phyloP scores from a whole-genome alignment of 2,888 invertebrate species.

The Apotomis turbidana region DNA sequence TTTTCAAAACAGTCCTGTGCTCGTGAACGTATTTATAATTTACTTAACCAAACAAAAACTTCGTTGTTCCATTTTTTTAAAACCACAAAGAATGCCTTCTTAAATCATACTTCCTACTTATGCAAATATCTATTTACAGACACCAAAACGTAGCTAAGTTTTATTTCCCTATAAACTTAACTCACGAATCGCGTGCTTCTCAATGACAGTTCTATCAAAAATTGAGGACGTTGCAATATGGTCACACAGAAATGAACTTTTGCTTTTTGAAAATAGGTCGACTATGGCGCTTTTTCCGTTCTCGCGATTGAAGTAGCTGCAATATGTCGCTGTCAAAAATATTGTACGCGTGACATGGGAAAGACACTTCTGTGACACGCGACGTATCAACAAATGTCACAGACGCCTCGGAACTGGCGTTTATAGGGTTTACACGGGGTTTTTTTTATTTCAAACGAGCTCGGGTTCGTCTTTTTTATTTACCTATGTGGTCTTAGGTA shows the following conservation, averaged over 20 bases:
- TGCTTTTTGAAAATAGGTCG: slow-evolving; percentile 4
- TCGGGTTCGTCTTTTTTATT: too few species aligned
- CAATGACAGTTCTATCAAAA: slow-evolving; percentile 45
- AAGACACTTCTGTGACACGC: slow-evolving; percentile 44
- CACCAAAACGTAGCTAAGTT: slow-evolving; percentile 39
- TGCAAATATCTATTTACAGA: slow-evolving; percentile 30
- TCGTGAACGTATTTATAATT: too few species aligned
- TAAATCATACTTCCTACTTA: slow-evolving; percentile 9
- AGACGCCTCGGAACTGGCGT: not conserved
- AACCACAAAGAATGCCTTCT: not conserved
- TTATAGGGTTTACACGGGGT: not conserved
- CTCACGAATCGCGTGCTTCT: slow-evolving; percentile 56
- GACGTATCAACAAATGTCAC: slow-evolving; percentile 30
- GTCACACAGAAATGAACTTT: slow-evolving; percentile 45
- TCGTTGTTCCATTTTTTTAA: not conserved
- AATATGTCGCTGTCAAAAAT: slow-evolving; percentile 36
- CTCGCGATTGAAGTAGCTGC: slow-evolving; percentile 33
- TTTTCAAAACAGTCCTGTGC: too few species aligned
- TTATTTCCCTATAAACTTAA: slow-evolving; percentile 50
- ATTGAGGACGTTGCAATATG: slow-evolving; percentile 42
- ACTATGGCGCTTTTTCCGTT: not conserved
- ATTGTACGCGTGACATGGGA: slow-evolving; percentile 28
- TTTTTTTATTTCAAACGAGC: too few species aligned
- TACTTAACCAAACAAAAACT: too few species aligned
- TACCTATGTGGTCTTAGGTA: too few species aligned